These are phyloP conservation scores for Macropodus opercularis DNA, from an alignment of 2,797 vertebrate species.

Conservation along the genomic window DNA sequence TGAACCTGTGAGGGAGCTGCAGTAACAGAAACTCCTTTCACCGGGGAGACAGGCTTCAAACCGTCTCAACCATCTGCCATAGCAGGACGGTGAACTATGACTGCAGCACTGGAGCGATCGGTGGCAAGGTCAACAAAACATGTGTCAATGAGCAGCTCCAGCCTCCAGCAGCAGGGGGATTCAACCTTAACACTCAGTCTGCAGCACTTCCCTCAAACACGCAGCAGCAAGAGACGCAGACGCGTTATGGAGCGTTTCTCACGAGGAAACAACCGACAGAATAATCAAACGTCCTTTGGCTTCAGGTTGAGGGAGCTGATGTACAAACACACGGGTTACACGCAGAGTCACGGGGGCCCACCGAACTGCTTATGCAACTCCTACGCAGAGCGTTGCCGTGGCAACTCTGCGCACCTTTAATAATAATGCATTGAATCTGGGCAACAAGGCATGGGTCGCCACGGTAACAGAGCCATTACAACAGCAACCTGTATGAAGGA, in stretches of 20 bases:
- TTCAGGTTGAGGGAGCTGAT: constrained; percentile 1
- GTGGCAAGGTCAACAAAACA: too few species aligned
- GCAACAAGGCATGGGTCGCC: constrained; percentile 32
- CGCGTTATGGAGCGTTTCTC: constrained; percentile 1
- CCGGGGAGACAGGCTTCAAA: too few species aligned
- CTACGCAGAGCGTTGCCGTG: constrained; percentile 49
- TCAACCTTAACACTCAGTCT: not conserved
- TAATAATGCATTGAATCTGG: constrained; percentile 36
- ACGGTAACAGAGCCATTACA: constrained; percentile 31
- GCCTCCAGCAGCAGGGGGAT: not conserved
- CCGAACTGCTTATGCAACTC: constrained; percentile 38
- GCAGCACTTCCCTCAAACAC: not conserved
- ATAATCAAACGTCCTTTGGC: constrained; percentile 2
- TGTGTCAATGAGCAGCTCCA: too few species aligned
- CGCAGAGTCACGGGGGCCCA: constrained; percentile 13
- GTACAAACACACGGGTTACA: not conserved
- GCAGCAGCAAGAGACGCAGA: constrained; percentile 2
- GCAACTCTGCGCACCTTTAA: constrained; percentile 39
- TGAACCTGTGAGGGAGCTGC: too few species aligned
- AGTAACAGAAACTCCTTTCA: too few species aligned
- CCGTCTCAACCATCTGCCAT: too few species aligned
- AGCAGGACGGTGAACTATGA: too few species aligned
- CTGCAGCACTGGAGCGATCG: too few species aligned
- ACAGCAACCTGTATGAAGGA: not conserved
- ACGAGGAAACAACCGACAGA: not conserved